Evolutionary conservation across 2,797 vertebrate species (phyloP).

Genomic region (Gadopsis marmoratus): DNA sequence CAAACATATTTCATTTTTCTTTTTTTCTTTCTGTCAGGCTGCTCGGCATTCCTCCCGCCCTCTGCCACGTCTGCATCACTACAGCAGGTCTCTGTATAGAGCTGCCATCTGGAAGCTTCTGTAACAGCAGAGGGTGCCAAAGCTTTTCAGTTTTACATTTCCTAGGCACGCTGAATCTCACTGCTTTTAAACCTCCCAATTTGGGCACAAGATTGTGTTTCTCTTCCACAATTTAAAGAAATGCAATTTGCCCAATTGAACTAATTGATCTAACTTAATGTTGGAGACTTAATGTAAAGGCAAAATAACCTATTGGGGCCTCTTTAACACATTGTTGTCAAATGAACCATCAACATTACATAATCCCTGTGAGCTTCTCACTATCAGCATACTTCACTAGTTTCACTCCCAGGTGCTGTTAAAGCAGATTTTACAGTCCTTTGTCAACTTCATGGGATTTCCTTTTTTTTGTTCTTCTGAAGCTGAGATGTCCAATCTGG

Average conservation of each 20-base stretch:
- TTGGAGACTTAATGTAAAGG: constrained; percentile 30
- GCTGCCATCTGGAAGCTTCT: constrained; percentile 76
- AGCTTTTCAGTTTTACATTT: constrained; percentile 84
- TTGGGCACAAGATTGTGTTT: constrained; percentile 54
- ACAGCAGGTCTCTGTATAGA: constrained; percentile 70
- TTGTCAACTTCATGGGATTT: constrained; percentile 15
- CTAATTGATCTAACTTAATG: constrained; percentile 25
- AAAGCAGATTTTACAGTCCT: constrained; percentile 28
- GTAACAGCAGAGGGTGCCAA: constrained; percentile 91
- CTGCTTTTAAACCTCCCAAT: constrained; percentile 56
- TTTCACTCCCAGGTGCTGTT: constrained; percentile 49
- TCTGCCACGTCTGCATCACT: constrained; percentile 61
- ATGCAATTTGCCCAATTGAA: constrained; percentile 43
- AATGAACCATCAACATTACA: constrained; percentile 50
- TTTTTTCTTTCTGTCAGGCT: constrained; percentile 34
- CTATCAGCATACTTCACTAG: constrained; percentile 39
- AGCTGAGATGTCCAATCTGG: constrained; percentile 22
- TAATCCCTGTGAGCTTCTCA: constrained; percentile 54
- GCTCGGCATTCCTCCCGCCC: constrained; percentile 48
- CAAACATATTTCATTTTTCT: constrained; percentile 37
- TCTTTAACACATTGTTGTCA: constrained; percentile 33
- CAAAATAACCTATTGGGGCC: constrained; percentile 8
- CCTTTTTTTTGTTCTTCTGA: constrained; percentile 22
- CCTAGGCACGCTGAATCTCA: constrained; percentile 55
- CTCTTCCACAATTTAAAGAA: constrained; percentile 46